These are phyloP conservation scores for Mycalesis mineus DNA, from an alignment of 2,888 invertebrate genomes.

Conservation along the genomic window DNA sequence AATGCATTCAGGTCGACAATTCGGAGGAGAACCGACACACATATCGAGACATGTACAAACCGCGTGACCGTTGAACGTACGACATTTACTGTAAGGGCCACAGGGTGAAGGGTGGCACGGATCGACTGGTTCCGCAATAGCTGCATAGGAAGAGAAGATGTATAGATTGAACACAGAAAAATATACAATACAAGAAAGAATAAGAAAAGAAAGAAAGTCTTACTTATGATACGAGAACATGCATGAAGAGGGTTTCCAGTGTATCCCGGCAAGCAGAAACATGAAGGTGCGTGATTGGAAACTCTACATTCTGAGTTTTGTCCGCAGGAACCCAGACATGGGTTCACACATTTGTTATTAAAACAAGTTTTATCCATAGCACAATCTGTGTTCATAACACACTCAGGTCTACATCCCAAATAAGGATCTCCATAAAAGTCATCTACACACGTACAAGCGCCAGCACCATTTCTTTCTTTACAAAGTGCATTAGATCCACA, in stretches of 20 bases:
- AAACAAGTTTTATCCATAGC: conserved; percentile 84
- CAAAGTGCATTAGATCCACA: conserved; percentile 89
- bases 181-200: conserved; percentile 44
- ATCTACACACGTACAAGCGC: conserved; percentile 85
- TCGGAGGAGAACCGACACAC: conserved; percentile 86
- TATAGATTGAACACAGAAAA: conserved; percentile 42
- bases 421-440: conserved; percentile 89
- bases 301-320: conserved; percentile 86
- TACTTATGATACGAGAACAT: conserved; percentile 80
- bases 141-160: conserved; percentile 54
- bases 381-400: conserved; percentile 87
- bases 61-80: conserved; percentile 83
- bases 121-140: conserved; percentile 72
- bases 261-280: conserved; percentile 84
- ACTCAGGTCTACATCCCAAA: conserved; percentile 88
- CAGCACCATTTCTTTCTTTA: conserved; percentile 84
- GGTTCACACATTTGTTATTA: conserved; percentile 87
- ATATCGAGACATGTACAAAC: conserved; percentile 86
- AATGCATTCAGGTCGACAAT: conserved; percentile 87
- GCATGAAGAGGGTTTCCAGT: conserved; percentile 84
- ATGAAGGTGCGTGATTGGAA: conserved; percentile 86
- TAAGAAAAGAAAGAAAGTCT: conserved; percentile 66
- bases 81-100: conserved; percentile 87
- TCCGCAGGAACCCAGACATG: conserved; percentile 87
- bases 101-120: conserved; percentile 88